Conservation (phyloP, 2,113 vertebrate species). For the Myrmecophaga tridactyla region DNA sequence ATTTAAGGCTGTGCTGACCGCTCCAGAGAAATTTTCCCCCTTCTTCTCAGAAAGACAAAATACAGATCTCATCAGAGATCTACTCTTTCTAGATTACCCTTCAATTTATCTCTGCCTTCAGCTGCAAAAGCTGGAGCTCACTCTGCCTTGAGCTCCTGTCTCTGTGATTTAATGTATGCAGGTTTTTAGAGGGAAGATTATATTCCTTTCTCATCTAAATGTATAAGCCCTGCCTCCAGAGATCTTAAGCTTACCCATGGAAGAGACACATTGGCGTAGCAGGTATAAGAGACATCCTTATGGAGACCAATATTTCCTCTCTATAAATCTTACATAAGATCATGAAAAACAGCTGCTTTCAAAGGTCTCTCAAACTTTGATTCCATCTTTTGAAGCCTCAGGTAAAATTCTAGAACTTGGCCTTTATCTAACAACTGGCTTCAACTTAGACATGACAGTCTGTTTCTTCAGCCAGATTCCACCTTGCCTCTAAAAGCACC, state of each 20-base stretch:
- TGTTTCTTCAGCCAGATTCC: background rate
- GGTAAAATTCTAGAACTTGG: background rate
- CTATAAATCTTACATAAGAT: background rate
- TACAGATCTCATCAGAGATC: background rate
- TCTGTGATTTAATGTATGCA: background rate
- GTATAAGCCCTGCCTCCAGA: background rate
- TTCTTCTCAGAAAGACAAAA: background rate
- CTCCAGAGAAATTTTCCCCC: background rate
- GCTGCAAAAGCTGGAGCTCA: background rate
- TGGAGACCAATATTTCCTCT: background rate
- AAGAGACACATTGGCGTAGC: background rate
- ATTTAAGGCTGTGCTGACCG: background rate
- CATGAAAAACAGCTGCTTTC: background rate
- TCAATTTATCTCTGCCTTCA: background rate
- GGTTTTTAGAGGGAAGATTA: background rate
- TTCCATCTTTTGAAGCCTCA: background rate
- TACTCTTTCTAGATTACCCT: background rate
- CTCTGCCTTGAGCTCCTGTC: background rate
- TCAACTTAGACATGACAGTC: background rate
- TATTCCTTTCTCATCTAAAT: background rate
- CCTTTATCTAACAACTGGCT: background rate
- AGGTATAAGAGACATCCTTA: background rate
- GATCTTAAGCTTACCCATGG: background rate
- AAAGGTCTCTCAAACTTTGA: background rate
- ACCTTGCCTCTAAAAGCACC: background rate